Evolutionary conservation across 2,797 vertebrate genomes (phyloP), one percentile per base, ranked within the genome.

Genomic region (Cetoscarus ocellatus): DNA sequence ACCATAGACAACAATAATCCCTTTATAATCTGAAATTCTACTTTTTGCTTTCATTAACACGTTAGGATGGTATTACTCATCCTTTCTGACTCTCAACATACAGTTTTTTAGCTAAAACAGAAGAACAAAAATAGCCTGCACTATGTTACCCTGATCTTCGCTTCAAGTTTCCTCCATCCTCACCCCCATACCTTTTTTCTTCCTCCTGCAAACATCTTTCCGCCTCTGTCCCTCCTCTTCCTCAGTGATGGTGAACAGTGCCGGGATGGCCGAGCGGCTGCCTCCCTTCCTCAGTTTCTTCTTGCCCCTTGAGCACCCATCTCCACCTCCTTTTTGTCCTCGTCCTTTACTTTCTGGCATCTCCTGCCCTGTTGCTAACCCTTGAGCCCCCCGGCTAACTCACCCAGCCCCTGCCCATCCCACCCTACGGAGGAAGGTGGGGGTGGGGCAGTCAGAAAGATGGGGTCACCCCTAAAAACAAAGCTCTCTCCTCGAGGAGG

Each of bases 161-260:
- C 27, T 44, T 54, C 40, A 60, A 44, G 70, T 56, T 61, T 17
- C 6, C 19, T 50, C 4, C 12, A 35, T 61, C 34, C 40, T 43
- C 47, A 61, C n/a, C 75, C 56, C 57, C 83, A 63, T 54, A 93
- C 96, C 18, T 97, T 93, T 95, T 95, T 93, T 95, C 35, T 58
- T 88, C 87, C 84, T 95, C 83, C 86, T 92, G 86, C 90, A 85
- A 89, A 87, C 93, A 73, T 88, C 88, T 79, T 91, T 94, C 6
- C 91, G 94, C 92, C 92, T 96, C 77, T 96, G 96, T 88, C 94
- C 96, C 81, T 99, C 97, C 72, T 99, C 98, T 89, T 99, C 98
- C 93, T 99, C 98, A 4, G 93, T 95, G 90, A 99, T 99, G 89
- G 98, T 99, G 90, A 98, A 99, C 70, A 99, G 95, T 61, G 93